Percentiles rank a stretch among this genome's conserved stretches.
Conservation (phyloP, 2,888 invertebrate species). For the Stenodema calcarata region DNA sequence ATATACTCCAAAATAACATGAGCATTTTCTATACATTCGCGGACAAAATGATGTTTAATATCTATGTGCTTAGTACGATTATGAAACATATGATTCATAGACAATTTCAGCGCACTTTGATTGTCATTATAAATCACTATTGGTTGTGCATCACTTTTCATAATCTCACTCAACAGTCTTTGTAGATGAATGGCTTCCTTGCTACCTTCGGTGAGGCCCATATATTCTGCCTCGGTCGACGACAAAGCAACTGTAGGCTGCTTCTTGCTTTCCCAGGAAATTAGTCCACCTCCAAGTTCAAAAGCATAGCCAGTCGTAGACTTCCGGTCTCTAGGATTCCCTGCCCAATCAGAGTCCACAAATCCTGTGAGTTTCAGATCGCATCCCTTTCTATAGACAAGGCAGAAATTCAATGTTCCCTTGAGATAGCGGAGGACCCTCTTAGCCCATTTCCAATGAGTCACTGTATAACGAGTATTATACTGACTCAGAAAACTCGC, state of each 20-base stretch:
- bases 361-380: slow-evolving; percentile 39
- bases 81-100: slow-evolving; percentile 12
- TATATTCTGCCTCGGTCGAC: neutral
- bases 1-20: slow-evolving; percentile 50
- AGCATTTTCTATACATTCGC: neutral
- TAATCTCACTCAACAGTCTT: neutral
- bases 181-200: slow-evolving; percentile 3
- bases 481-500: slow-evolving; percentile 26
- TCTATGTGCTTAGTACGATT: slow-evolving; percentile 3
- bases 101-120: slow-evolving; percentile 5
- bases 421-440: slow-evolving; percentile 47
- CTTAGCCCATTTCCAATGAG: neutral
- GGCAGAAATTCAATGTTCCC: slow-evolving; percentile 23
- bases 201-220: neutral
- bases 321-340: slow-evolving; percentile 37
- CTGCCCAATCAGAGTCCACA: slow-evolving; percentile 56
- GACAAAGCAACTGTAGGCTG: slow-evolving; percentile 4
- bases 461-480: neutral
- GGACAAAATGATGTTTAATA: neutral
- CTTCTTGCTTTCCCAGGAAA: slow-evolving; percentile 3
- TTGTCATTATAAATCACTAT: neutral
- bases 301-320: neutral
- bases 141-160: neutral
- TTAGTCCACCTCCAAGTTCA: neutral
- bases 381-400: neutral